These are phyloP conservation scores for Catostomus latipinnis DNA, from an alignment of 2,797 vertebrate genomes.

Conservation along the genomic window DNA sequence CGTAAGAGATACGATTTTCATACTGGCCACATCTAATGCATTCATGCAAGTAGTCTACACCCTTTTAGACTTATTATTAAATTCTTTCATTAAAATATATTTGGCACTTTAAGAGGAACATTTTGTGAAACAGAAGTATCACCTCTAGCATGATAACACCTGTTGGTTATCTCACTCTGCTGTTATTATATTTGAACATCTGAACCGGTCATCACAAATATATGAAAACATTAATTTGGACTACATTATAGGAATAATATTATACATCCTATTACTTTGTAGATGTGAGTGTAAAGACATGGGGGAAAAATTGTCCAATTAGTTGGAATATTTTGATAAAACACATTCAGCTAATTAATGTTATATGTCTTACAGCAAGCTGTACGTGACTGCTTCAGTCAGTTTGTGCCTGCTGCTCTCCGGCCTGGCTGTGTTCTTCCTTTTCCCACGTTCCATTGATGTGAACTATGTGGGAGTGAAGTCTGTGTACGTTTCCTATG, in stretches of 20 bases:
- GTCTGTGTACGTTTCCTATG: constrained; percentile 90
- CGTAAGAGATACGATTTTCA: constrained; percentile 80
- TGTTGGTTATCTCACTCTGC: background rate
- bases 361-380: constrained; percentile 80
- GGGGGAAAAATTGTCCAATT: too few relatives aligned
- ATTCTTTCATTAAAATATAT: too few relatives aligned
- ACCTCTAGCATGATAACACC: too few relatives aligned
- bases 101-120: too few relatives aligned
- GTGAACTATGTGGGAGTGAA: constrained; percentile 94
- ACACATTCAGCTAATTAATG: background rate
- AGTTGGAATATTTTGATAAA: too few relatives aligned
- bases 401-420: constrained; percentile 91
- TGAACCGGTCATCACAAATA: background rate
- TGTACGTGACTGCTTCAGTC: constrained; percentile 95
- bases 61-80: too few relatives aligned
- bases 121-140: too few relatives aligned
- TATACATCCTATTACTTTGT: background rate
- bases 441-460: constrained; percentile 95
- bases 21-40: too few relatives aligned
- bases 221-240: too few relatives aligned
- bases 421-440: constrained; percentile 93
- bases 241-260: background rate
- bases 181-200: background rate
- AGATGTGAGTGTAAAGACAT: background rate
- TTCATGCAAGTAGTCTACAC: too few relatives aligned